Evolutionary conservation across 2,888 invertebrate species (phyloP), one percentile per base, ranked within the genome.

Genomic region (Papilio elwesi): DNA sequence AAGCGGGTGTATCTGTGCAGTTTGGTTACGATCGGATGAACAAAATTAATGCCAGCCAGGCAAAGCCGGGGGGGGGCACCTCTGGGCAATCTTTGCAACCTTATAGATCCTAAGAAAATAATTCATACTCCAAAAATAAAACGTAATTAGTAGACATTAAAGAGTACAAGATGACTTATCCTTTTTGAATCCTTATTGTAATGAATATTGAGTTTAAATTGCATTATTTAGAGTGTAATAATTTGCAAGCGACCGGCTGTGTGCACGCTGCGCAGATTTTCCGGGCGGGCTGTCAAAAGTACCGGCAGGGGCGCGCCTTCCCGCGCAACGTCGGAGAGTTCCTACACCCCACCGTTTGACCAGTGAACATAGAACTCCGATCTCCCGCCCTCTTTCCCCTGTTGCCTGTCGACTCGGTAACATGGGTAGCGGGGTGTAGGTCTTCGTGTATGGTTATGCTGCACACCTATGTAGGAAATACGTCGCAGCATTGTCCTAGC

Each of bases 221-320:
- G 55, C 75, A 65, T 70, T 73, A 78, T 76, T 77, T 71, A 76
- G 68, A 47, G 67, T 66, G 67, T 15, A 70, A 77, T 74, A 78
- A 76, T 80, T 82, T 77, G 78, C 76, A 73, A 73, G 49, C 36
- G 16, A 13, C 62, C 74, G 75, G 80, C 81, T 36, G 85, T 82
- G 83, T 85, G 85, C 85, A 84, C 86, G 81, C 83, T 82, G 83
- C 89, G 90, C 88, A 88, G 89, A 86, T 88, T 88, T 90, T 88
- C 89, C 90, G 86, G 88, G 86, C 81, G 83, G 84, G 85, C 88
- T 88, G 88, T 89, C 90, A 88, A 86, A 88, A 86, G 87, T 88
- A 82, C 83, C 83, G 83, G 84, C 85, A 82, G 82, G 85, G 83
- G 80, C 89, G 88, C 80, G 79, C 77, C 83, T 85, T 88, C 90